A percentile compares a stretch with the other conserved stretches of the same genome.
phyloP scores from a whole-genome alignment of 1,140 invertebrate species.

The Metaphire vulgaris region DNA sequence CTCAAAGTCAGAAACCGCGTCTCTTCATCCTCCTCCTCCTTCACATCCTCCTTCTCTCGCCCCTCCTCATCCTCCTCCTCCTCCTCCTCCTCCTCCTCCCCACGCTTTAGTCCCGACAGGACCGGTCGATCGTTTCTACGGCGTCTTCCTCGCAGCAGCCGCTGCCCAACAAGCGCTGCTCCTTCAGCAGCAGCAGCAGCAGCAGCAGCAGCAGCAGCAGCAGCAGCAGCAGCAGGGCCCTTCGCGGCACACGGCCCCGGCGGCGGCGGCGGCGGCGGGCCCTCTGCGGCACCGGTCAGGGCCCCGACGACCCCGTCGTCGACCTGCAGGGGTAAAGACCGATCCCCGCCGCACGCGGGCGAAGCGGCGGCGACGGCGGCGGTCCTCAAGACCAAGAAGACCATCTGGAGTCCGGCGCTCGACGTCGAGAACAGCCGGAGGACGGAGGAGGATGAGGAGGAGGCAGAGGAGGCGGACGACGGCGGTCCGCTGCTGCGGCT shows the following conservation, averaged over 20 bases:
- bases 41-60: neutral
- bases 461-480: too few relatives aligned
- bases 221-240: too few relatives aligned
- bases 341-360: neutral
- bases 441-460: neutral
- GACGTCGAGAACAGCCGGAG: constrained; percentile 21
- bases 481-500: neutral
- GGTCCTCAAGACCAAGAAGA: neutral
- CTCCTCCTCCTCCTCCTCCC: neutral
- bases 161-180: neutral
- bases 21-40: neutral
- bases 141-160: neutral
- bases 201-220: too few relatives aligned
- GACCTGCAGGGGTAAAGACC: neutral
- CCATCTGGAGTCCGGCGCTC: constrained; percentile 29
- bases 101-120: too few relatives aligned
- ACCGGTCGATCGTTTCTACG: neutral
- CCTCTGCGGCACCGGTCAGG: neutral
- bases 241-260: too few relatives aligned
- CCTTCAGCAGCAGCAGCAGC: too few relatives aligned
- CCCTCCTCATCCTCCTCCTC: neutral
- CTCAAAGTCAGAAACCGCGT: neutral
- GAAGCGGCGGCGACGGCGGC: neutral
- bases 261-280: too few relatives aligned
- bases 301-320: neutral